phyloP scores from a whole-genome alignment of 2,797 vertebrate species.

The Oreonectes daqikongensis region DNA sequence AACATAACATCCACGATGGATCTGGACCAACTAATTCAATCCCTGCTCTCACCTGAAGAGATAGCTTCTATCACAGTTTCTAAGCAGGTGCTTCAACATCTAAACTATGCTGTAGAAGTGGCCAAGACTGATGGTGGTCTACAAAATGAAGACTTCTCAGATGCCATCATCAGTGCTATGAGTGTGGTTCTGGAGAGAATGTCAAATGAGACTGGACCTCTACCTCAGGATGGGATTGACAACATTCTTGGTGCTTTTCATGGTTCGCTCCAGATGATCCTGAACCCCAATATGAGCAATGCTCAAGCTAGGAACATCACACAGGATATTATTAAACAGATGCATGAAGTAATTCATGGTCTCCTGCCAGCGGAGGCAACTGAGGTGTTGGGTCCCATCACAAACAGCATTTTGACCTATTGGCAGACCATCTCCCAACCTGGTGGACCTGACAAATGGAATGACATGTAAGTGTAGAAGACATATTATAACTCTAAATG shows the following conservation, averaged over 20 bases:
- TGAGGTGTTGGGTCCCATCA: conserved; percentile 58
- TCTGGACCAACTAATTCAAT: conserved; percentile 63
- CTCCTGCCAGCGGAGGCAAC: conserved; percentile 49
- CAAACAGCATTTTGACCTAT: conserved; percentile 63
- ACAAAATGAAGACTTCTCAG: conserved; percentile 65
- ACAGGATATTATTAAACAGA: conserved; percentile 58
- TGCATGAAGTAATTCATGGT: conserved; percentile 57
- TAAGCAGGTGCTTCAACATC: conserved; percentile 57
- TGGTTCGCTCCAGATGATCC: conserved; percentile 63
- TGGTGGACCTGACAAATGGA: conserved; percentile 64
- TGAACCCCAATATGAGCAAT: conserved; percentile 61
- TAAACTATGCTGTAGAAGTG: conserved; percentile 63
- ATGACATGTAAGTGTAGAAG: conserved; percentile 70
- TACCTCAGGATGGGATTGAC: conserved; percentile 52
- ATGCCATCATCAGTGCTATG: conserved; percentile 60
- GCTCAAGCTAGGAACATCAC: conserved; percentile 59
- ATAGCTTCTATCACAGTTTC: conserved; percentile 57
- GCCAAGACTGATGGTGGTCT: conserved; percentile 63
- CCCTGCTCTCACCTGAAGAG: conserved; percentile 60
- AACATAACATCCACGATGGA: conserved; percentile 56
- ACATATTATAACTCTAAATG: no score
- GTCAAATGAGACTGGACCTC: not conserved
- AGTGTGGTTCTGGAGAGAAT: conserved; percentile 51
- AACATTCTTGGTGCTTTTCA: conserved; percentile 60
- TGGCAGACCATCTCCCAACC: conserved; percentile 59